phyloP scores from a whole-genome alignment of 2,113 vertebrate genomes.

The Erinaceus europaeus region DNA sequence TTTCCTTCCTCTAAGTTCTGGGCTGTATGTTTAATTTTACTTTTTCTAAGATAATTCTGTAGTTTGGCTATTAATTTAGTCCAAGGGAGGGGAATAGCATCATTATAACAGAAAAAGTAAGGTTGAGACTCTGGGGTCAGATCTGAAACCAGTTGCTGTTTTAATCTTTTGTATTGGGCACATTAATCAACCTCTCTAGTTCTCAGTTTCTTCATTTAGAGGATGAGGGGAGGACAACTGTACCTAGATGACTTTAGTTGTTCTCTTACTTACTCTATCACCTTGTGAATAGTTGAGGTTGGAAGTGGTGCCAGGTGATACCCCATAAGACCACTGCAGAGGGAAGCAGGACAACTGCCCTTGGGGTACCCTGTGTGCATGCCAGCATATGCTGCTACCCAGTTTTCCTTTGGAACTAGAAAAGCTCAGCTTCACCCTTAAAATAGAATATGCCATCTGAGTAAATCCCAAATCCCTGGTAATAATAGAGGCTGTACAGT shows the following conservation, averaged over 20 bases:
- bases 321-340: not conserved
- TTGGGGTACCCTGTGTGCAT: not conserved
- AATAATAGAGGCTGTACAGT: conserved; percentile 27
- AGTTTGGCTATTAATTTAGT: not conserved
- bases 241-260: not conserved
- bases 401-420: conserved; percentile 32
- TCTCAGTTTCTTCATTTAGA: not conserved
- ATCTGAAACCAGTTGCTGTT: not conserved
- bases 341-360: not conserved
- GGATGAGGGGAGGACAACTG: not conserved
- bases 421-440: conserved; percentile 40
- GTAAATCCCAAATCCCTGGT: conserved; percentile 35
- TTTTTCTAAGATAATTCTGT: not conserved
- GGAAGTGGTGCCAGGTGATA: not conserved
- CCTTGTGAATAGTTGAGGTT: not conserved
- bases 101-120: not conserved
- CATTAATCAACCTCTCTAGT: not conserved
- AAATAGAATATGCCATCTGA: conserved; percentile 63
- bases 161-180: not conserved
- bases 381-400: conserved; percentile 9
- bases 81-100: not conserved
- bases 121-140: not conserved
- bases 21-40: not conserved
- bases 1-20: not conserved
- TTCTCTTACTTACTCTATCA: not conserved